phyloP scores from a whole-genome alignment of 2,888 invertebrate species.

The Malacosoma neustria region DNA sequence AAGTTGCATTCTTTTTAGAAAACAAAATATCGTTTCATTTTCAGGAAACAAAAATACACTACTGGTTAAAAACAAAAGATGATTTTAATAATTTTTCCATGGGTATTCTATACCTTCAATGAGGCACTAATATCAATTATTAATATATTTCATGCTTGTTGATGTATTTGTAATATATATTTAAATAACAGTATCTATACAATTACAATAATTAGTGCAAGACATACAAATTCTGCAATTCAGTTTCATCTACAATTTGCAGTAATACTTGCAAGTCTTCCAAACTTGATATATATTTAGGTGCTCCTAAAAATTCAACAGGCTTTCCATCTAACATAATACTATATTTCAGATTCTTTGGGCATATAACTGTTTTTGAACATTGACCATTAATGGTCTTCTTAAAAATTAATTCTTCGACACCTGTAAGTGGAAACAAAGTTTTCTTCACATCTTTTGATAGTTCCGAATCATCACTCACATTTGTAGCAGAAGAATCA shows the following conservation, averaged over 20 bases:
- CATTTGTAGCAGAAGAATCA: conserved; percentile 4
- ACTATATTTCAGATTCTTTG: conserved; percentile 57
- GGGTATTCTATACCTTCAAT: conserved; percentile 20
- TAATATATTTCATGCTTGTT: conserved; percentile 12
- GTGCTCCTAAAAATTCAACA: conserved; percentile 63
- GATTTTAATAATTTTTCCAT: no score
- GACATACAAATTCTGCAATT: conserved; percentile 55
- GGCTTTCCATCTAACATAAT: conserved; percentile 54
- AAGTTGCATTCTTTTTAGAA: no score
- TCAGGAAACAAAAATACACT: no score
- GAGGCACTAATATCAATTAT: conserved; percentile 18
- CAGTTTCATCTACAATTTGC: conserved; percentile 66
- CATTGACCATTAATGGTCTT: conserved; percentile 44
- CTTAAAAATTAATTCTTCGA: conserved; percentile 58
- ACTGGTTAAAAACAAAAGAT: no score
- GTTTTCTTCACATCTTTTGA: neutral
- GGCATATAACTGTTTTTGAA: conserved; percentile 53
- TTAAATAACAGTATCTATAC: conserved; percentile 11
- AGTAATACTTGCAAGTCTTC: conserved; percentile 64
- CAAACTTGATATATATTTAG: conserved; percentile 56
- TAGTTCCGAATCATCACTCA: neutral
- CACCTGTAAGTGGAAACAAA: conserved; percentile 7
- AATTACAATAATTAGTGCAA: conserved; percentile 31
- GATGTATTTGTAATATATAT: conserved; percentile 7
- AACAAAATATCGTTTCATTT: no score